Evolutionary conservation across 2,888 invertebrate species (phyloP).

Genomic region (Entomobrya multifasciata): DNA sequence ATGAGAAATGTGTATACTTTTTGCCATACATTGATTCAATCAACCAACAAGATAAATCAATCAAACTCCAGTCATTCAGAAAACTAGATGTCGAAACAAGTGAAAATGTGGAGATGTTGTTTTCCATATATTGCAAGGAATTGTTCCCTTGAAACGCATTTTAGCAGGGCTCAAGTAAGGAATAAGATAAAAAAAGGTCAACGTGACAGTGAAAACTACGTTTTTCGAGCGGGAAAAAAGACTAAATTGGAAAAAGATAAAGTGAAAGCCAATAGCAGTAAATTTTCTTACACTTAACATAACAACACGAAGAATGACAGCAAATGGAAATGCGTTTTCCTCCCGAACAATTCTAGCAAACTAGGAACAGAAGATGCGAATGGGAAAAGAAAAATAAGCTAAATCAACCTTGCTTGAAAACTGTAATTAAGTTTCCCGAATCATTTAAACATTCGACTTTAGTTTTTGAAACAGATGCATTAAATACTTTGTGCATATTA

Average conservation of each 20-base stretch:
- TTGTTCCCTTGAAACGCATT: conserved; percentile 32
- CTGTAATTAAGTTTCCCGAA: too few relatives aligned
- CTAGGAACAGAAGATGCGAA: not conserved
- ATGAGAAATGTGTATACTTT: not conserved
- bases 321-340: not conserved
- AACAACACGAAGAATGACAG: conserved; percentile 24
- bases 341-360: conserved; percentile 7
- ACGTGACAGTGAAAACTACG: not conserved
- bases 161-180: not conserved
- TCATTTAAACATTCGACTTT: too few relatives aligned
- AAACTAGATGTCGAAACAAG: conserved; percentile 54
- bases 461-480: too few relatives aligned
- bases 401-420: too few relatives aligned
- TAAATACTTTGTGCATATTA: too few relatives aligned
- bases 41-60: conserved; percentile 57
- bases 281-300: conserved; percentile 52
- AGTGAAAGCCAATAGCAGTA: conserved; percentile 44
- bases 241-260: conserved; percentile 57
- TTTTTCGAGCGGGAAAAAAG: not conserved
- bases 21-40: conserved; percentile 9
- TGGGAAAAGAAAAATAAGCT: not conserved
- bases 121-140: conserved; percentile 18
- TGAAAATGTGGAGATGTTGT: conserved; percentile 27
- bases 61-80: conserved; percentile 56
- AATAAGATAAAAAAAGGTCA: conserved; percentile 3